A percentile compares a stretch with the other conserved stretches of the same genome.
Evolutionary conservation across 2,113 vertebrate genomes (phyloP).

Genomic region (Sturnus vulgaris): DNA sequence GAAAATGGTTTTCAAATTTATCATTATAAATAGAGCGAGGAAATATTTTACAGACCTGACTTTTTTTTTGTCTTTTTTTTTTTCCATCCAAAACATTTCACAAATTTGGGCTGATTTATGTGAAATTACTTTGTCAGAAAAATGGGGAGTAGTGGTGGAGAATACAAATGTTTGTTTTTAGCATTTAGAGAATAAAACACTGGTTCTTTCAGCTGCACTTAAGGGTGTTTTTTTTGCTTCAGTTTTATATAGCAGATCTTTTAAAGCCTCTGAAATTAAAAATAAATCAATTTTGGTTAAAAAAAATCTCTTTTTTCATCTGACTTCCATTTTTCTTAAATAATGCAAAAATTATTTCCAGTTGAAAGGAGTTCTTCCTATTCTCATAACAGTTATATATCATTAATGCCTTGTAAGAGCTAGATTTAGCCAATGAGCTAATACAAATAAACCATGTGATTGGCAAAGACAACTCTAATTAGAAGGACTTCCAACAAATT

Average conservation of each 20-base stretch:
- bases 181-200: not conserved
- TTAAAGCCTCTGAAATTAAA: not conserved
- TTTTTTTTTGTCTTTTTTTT: too few species aligned
- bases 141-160: not conserved
- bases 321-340: slow-evolving; percentile 33
- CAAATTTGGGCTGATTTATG: not conserved
- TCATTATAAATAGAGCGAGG: not conserved
- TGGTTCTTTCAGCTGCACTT: not conserved
- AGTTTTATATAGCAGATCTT: not conserved
- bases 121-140: not conserved
- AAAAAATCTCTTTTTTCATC: not conserved
- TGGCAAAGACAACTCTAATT: slow-evolving; percentile 56
- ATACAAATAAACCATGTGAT: slow-evolving; percentile 44
- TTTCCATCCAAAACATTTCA: not conserved
- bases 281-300: not conserved
- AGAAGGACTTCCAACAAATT: slow-evolving; percentile 57
- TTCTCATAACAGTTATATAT: not conserved
- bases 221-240: not conserved
- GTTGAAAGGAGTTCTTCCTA: slow-evolving; percentile 34
- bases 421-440: slow-evolving; percentile 49
- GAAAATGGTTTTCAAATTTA: not conserved
- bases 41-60: not conserved
- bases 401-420: slow-evolving; percentile 19
- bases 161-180: not conserved
- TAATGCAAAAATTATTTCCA: slow-evolving; percentile 34